Evolutionary conservation across 53 echinoderm and acorn worm species (phyloP), one percentile per base, ranked within the genome.

Genomic region (Echinometra lucunter): DNA sequence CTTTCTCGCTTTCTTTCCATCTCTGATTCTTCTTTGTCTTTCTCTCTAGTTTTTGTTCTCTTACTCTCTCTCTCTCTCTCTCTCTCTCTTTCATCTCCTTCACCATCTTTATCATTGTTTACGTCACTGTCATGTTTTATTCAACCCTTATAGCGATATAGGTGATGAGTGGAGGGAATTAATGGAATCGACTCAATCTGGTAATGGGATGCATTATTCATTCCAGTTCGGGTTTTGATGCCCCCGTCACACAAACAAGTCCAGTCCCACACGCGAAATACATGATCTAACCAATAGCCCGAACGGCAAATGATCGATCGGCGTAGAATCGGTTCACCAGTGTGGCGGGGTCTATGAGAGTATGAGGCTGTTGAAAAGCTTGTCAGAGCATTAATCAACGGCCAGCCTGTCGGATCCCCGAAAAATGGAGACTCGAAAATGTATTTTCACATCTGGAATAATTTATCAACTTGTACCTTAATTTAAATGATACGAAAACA

Each of bases 131-230:
- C 37, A 58, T 90, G 90, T 58, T 90, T 90, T 90, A 58, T 90
- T 37, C 90, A 58, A 12, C 60, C 58, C 15, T n/a, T n/a, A n/a
- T 27, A 85, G 30, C 49, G 49, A 85, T 85, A 85, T 49, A n/a
- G 85, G 53, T 85, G 85, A 85, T 85, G 85, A 85, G 85, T 85
- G 85, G n/a, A 49, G 85, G 53, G 85, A 85, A 53, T 47, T 47
- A 49, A 85, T 85, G 85, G 85, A 85, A 85, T 85, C 2, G 85
- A 85, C 85, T 85, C 85, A 85, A 81, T 81, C 44, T 42, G 44
- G 81, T 42, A 44, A 81, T 81, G 44, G 38, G 18, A 2, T 81
- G 81, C 81, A 81, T 81, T 81, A 81, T 81, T 81, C 81, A 81
- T 81, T 81, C 23, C 81, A 40, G 74, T 15, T 74, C 10, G 0